Base-by-base conservation (phyloP, 2,888 invertebrate genomes). In the Nymphalis polychloros region DNA sequence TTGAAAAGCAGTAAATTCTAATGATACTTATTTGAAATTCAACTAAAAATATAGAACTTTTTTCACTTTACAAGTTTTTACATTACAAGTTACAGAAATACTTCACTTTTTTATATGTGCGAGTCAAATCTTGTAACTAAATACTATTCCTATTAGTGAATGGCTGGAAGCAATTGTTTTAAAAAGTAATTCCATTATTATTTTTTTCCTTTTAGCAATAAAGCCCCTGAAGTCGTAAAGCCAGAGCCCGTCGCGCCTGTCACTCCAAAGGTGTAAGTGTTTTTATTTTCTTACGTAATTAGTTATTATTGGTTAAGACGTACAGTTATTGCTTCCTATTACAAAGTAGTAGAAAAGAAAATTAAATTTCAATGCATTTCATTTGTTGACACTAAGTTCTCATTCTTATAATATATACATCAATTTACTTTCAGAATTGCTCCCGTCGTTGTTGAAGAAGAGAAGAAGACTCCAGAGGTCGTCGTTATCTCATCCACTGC, bases 361-460 rank as follows among this genome's bases (percentile, higher is more conserved):
- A 41, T 41, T 41, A 41, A 13, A 3, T 41, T 41, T 31, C 27
- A 31, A 5, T 13, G 41, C 13, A 13, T 41, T 41, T 41, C 3
- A 41, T 41, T 41, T 41, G 3, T 13, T 13, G 13, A 41, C 41
- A 41, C 13, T 13, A 41, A 41, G 10, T 5, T 23, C 16, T 23
- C 16, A 13, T 53, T 13, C 3, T 53, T 27, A 3, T n/a, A 16
- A 16, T 23, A 23, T 13, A 8, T 8, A 13, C 3, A 16, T 16
- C 20, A 16, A 53, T 48, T n/a, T 52, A 16, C 60, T 68, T 68
- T 60, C 47, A 73, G 71, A 13, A 35, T 67, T 19, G 67, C 61
- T n/a, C 49, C 69, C 5, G 69, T 23, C 13, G 27, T 27, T 3
- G 55, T 55, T 31, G 19, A 59, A 13, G 68, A 63, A 63, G 59